Evolutionary conservation across 2,888 invertebrate genomes (phyloP).

Genomic region (Drosophila pegasa): DNA sequence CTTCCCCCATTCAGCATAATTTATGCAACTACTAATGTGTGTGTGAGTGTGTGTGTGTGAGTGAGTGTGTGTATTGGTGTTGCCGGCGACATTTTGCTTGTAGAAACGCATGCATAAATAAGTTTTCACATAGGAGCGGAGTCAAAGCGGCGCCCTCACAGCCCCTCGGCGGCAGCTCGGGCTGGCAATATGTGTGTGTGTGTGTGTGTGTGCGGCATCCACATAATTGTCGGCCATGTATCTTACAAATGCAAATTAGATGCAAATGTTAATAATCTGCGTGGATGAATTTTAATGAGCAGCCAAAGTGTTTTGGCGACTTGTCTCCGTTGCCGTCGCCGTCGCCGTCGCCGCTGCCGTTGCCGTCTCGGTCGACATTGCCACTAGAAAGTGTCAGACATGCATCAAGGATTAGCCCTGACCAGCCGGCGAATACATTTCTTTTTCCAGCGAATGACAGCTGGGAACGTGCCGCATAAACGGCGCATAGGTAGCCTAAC

Average conservation of each 20-base stretch:
- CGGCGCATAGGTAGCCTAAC: conserved; percentile 39
- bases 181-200: conserved; percentile 65
- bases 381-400: conserved; percentile 60
- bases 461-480: conserved; percentile 56
- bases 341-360: conserved; percentile 8
- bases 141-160: conserved; percentile 25
- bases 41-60: conserved; percentile 16
- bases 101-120: conserved; percentile 77
- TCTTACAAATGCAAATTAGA: conserved; percentile 81
- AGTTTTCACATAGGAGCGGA: conserved; percentile 57
- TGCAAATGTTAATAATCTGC: conserved; percentile 80
- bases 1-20: conserved; percentile 55
- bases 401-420: conserved; percentile 69
- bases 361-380: background rate
- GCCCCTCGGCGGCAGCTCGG: conserved; percentile 2
- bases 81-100: conserved; percentile 63
- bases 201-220: conserved; percentile 73
- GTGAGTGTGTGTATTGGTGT: conserved; percentile 41
- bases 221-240: conserved; percentile 80
- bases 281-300: conserved; percentile 79
- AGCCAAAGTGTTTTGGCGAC: conserved; percentile 74
- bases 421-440: conserved; percentile 42
- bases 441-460: conserved; percentile 48
- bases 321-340: conserved; percentile 41
- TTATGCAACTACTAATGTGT: conserved; percentile 65